These are phyloP conservation scores for Sebastolobus alascanus DNA, from an alignment of 2,797 vertebrate genomes.

Conservation along the genomic window DNA sequence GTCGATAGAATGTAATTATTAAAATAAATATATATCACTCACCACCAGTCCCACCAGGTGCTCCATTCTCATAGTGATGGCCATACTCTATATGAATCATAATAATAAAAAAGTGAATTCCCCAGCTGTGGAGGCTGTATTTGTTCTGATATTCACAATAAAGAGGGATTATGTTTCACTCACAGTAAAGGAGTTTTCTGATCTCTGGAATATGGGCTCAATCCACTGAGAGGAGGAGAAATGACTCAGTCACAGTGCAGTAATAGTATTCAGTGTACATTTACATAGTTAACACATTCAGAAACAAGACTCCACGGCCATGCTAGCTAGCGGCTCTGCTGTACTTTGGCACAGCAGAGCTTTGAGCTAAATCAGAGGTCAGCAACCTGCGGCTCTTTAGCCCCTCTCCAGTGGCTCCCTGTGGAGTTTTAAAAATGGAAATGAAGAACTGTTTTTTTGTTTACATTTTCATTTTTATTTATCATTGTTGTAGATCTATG, in stretches of 20 bases:
- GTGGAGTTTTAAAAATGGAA: no score
- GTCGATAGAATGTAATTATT: background rate
- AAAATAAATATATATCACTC: constrained; percentile 32
- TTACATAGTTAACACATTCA: background rate
- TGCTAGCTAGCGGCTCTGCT: background rate
- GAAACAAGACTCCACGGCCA: background rate
- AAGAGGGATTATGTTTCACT: constrained; percentile 40
- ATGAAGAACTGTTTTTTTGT: no score
- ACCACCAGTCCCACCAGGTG: constrained; percentile 68
- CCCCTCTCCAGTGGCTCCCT: no score
- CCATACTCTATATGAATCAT: constrained; percentile 56
- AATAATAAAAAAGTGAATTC: constrained; percentile 3
- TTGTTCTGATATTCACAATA: background rate
- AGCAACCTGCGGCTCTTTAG: no score
- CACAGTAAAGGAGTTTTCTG: constrained; percentile 64
- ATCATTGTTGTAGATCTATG: no score
- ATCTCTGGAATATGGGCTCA: constrained; percentile 69
- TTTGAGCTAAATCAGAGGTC: background rate
- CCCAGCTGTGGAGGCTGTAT: background rate
- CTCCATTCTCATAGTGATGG: constrained; percentile 62
- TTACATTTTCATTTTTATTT: no score
- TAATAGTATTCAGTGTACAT: background rate
- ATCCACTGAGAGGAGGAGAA: constrained; percentile 55
- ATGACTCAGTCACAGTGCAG: background rate
- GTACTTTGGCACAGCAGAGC: background rate